Conservation (phyloP, 1,140 invertebrate species). For the Sycophila sp. region DNA sequence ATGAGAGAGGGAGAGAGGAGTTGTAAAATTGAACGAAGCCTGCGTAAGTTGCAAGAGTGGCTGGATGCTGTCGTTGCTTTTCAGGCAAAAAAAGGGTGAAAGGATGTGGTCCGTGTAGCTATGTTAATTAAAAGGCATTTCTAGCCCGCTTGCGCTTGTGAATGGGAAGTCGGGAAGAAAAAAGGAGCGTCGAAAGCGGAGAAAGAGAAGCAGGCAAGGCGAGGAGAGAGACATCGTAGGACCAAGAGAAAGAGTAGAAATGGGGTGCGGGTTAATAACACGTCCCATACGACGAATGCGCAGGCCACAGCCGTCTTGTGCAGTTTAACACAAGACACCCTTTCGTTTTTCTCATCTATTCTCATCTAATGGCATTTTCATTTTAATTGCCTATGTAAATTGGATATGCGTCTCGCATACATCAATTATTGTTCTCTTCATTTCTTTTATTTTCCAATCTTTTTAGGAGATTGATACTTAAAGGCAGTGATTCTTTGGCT, state of each 20-base stretch:
- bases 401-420: too few relatives aligned
- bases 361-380: too few relatives aligned
- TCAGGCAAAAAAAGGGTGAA: slow-evolving; percentile 39
- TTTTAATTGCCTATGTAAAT: too few relatives aligned
- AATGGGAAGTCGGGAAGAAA: slow-evolving; percentile 26
- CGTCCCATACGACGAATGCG: slow-evolving; percentile 51
- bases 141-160: too few relatives aligned
- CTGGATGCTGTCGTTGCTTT: slow-evolving; percentile 46
- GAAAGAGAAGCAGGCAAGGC: slow-evolving; percentile 15
- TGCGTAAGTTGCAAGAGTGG: slow-evolving; percentile 46
- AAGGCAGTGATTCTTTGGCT: too few relatives aligned
- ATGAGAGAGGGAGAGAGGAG: slow-evolving; percentile 3
- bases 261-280: slow-evolving; percentile 52
- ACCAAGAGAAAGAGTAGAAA: slow-evolving; percentile 23
- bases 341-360: slow-evolving; percentile 15
- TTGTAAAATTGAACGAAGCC: slow-evolving; percentile 36
- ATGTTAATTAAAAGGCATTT: slow-evolving; percentile 58
- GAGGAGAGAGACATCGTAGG: slow-evolving; percentile 5
- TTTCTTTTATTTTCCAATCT: too few relatives aligned
- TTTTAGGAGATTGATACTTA: too few relatives aligned
- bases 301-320: slow-evolving; percentile 24
- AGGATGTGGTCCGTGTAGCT: slow-evolving; percentile 47
- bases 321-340: slow-evolving; percentile 8
- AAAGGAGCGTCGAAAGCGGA: slow-evolving; percentile 29
- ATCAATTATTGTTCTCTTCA: too few relatives aligned